Evolutionary conservation across 1,140 invertebrate species (phyloP).

Genomic region (Ditylenchus dipsaci): DNA sequence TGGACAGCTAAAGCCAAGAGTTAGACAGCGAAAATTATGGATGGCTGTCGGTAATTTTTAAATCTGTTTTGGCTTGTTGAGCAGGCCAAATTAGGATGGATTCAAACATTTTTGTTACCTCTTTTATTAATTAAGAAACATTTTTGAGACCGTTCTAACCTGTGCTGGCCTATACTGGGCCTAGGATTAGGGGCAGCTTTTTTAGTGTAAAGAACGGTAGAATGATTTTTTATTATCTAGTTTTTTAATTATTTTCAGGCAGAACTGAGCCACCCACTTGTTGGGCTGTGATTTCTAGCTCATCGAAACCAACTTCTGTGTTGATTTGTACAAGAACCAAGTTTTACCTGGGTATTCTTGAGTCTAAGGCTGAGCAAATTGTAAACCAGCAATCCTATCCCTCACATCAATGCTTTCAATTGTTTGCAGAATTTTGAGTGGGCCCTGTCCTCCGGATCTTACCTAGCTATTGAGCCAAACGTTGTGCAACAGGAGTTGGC

Average conservation of each 20-base stretch:
- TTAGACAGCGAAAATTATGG: too few species aligned
- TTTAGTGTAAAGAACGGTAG: too few species aligned
- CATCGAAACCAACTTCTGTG: conserved; percentile 20
- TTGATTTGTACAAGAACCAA: conserved; percentile 14
- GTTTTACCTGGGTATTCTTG: conserved; percentile 24
- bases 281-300: conserved; percentile 25
- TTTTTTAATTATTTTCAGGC: not conserved
- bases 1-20: too few species aligned
- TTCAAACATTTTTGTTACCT: too few species aligned
- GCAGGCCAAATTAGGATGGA: too few species aligned
- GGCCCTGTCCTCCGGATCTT: conserved; percentile 15
- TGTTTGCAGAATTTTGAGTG: conserved; percentile 21
- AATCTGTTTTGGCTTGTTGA: too few species aligned
- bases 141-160: too few species aligned
- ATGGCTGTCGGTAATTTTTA: too few species aligned
- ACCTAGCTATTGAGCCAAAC: conserved; percentile 14
- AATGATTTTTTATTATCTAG: not conserved
- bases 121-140: too few species aligned
- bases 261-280: conserved; percentile 4
- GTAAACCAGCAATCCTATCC: conserved; percentile 12
- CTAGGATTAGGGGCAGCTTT: too few species aligned
- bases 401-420: not conserved
- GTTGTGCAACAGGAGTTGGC: conserved; percentile 4
- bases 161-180: too few species aligned
- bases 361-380: conserved; percentile 1